Evolutionary conservation across 2,797 vertebrate species (phyloP), one percentile per base, ranked within the genome.

Genomic region (Tragelaphus oryx): DNA sequence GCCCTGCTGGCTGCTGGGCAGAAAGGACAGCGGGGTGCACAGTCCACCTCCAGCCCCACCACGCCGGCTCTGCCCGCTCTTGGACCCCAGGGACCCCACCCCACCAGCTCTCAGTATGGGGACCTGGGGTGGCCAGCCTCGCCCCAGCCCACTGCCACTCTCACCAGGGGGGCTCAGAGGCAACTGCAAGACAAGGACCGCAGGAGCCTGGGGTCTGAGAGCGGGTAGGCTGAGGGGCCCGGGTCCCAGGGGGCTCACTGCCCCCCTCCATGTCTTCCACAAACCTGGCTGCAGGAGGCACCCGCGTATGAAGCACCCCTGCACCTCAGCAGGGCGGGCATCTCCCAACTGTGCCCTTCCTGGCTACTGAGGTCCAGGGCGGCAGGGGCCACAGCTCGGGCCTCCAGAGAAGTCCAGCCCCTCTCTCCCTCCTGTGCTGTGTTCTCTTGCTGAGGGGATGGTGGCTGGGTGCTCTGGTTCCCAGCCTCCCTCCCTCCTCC

Each of bases 291-390:
- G 22, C 11, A 12, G 37, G 57, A 68, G 37, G 37, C 10, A 0
- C 37, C 44, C 13, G 1, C 1, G 0, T n/a, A 3, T 2, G n/a
- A 50, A 2, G 4, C 8, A 12, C 24, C 3, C 28, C 20, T 22
- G 2, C 26, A 2, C 9, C 16, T 41, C 26, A 10, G 52, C 6
- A 8, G 44, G 16, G 6, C 1, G 1, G 30, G 28, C 44, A 4
- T 0, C 46, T n/a, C 16, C 57, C 57, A 1, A 3, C 4, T 14
- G 0, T 5, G 41, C 7, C 55, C 8, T 5, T 41, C 28, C 48
- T 10, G 22, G 10, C 46, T 11, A 17, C 54, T n/a, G 71, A 41
- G 46, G 5, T 13, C 55, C 48, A 33, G 46, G 46, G 41, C 55
- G 8, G 48, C 44, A 24, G 48, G 18, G 30, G 26, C 20, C 6